phyloP scores from a whole-genome alignment of 2,113 vertebrate species.

The Lucifuga dentata region DNA sequence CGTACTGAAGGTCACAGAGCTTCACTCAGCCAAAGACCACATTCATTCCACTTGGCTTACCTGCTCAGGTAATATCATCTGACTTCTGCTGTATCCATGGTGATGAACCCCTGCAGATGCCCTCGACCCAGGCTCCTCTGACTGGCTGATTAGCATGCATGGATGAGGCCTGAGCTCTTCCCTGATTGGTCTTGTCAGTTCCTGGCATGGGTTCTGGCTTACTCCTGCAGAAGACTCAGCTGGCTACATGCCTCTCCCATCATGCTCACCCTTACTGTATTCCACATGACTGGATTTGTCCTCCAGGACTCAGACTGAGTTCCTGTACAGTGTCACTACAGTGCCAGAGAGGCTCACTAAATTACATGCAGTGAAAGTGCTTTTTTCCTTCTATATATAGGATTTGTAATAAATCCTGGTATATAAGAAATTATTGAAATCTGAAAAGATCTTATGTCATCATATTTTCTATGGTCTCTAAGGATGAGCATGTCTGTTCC shows the following conservation, averaged over 20 bases:
- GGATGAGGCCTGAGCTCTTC: slow-evolving; percentile 53
- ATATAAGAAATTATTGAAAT: too few species aligned
- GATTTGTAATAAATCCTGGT: too few species aligned
- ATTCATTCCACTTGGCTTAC: slow-evolving; percentile 68
- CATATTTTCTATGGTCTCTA: slow-evolving; percentile 26
- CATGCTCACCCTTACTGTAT: slow-evolving; percentile 66
- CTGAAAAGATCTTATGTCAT: slow-evolving; percentile 29
- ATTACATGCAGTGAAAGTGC: slow-evolving; percentile 4
- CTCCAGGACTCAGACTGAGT: slow-evolving; percentile 42
- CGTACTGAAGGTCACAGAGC: slow-evolving; percentile 49
- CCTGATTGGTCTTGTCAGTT: slow-evolving; percentile 69
- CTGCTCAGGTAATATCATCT: slow-evolving; percentile 74
- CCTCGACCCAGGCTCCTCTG: slow-evolving; percentile 47
- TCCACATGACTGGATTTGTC: slow-evolving; percentile 72
- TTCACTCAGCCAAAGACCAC: slow-evolving; percentile 6
- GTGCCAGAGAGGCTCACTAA: slow-evolving; percentile 27
- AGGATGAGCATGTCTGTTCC: slow-evolving; percentile 7
- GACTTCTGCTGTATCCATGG: slow-evolving; percentile 68
- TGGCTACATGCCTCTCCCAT: slow-evolving; percentile 54
- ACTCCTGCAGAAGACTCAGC: slow-evolving; percentile 70
- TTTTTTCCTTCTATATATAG: too few species aligned
- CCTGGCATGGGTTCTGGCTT: slow-evolving; percentile 63
- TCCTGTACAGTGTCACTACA: slow-evolving; percentile 22
- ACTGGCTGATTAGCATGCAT: slow-evolving; percentile 67
- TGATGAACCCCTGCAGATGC: slow-evolving; percentile 64